These are phyloP conservation scores for Tragopan temminckii DNA, from an alignment of 2,797 vertebrate species.

Conservation along the genomic window DNA sequence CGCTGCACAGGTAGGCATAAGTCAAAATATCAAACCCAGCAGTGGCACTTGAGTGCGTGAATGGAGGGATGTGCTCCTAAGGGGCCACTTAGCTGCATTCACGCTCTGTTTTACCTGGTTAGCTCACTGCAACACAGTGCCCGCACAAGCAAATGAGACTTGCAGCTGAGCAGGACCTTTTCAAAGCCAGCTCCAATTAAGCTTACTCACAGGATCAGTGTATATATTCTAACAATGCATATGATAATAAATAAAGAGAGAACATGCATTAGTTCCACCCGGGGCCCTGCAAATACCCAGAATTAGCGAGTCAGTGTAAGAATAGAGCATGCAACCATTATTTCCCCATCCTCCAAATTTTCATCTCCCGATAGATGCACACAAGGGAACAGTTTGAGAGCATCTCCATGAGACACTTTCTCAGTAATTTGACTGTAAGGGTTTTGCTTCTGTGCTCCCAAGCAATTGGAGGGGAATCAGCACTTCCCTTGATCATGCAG, in stretches of 20 bases:
- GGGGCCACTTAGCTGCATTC: background rate
- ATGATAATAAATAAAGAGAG: background rate
- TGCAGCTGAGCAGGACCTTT: background rate
- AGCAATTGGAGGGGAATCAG: background rate
- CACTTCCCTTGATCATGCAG: background rate
- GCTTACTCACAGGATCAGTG: background rate
- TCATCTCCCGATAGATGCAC: constrained; percentile 15
- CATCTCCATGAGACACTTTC: background rate
- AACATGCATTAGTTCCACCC: background rate
- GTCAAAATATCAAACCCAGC: background rate
- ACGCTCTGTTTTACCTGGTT: background rate
- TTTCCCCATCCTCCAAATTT: constrained; percentile 12
- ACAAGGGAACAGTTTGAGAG: constrained; percentile 10
- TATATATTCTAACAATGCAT: background rate
- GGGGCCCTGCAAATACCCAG: background rate
- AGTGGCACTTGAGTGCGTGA: accelerated
- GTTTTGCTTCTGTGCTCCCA: background rate
- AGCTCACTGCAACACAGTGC: background rate
- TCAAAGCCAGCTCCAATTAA: background rate
- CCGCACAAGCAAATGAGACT: background rate
- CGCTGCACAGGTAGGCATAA: background rate
- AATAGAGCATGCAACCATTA: background rate
- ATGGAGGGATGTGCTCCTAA: background rate
- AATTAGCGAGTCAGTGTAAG: constrained; percentile 31
- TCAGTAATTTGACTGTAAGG: background rate